These are phyloP conservation scores for Actenoides lindsayi DNA, from an alignment of 2,113 vertebrate species.

Conservation along the genomic window DNA sequence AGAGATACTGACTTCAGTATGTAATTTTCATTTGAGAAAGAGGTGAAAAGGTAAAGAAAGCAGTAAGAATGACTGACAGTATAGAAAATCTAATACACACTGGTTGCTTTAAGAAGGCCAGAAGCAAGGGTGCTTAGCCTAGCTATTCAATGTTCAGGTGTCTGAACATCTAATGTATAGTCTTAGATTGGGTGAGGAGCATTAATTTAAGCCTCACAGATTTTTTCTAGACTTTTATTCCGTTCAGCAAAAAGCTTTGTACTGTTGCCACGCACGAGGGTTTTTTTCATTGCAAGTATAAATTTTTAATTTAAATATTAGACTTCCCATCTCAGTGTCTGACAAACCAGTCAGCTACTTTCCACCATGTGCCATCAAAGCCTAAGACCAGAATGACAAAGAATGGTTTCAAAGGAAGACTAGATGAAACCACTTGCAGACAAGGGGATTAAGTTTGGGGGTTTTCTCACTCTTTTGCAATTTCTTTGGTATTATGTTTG, in stretches of 20 bases:
- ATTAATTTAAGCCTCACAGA: neutral
- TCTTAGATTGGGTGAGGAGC: neutral
- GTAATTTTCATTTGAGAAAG: neutral
- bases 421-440: neutral
- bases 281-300: neutral
- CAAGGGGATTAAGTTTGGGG: neutral
- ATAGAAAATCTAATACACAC: neutral
- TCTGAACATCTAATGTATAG: neutral
- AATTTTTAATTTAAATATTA: neutral
- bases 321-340: neutral
- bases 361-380: fast-evolving
- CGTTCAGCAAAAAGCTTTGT: neutral
- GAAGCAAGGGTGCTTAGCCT: neutral
- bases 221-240: neutral
- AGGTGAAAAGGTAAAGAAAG: neutral
- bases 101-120: neutral
- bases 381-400: neutral
- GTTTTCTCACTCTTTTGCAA: neutral
- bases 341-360: neutral
- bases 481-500: neutral
- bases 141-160: neutral
- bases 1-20: neutral
- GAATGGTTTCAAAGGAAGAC: neutral
- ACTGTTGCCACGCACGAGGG: neutral
- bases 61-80: neutral